Percentiles rank a stretch among this genome's conserved stretches.
These are phyloP conservation scores for Micoletzkya japonica DNA, from an alignment of 2,888 invertebrate species.

Conservation along the genomic window DNA sequence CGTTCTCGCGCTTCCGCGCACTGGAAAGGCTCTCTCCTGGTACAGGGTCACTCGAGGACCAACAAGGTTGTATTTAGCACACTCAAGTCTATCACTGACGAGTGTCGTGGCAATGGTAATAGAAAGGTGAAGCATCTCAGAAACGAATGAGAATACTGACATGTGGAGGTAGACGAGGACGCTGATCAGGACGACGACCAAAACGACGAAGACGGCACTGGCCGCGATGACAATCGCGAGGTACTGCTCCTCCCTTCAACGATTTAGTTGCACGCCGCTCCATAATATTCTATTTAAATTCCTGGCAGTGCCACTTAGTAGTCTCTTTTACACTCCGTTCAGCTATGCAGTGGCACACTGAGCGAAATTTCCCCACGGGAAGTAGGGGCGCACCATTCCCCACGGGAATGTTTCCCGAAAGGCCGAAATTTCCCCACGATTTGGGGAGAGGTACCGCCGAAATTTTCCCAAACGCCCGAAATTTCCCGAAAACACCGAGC, in stretches of 20 bases:
- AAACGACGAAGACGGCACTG: slow-evolving; percentile 31
- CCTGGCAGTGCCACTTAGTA: not conserved
- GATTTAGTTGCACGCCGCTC: not conserved
- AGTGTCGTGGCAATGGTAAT: not conserved
- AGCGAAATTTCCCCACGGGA: too few species aligned
- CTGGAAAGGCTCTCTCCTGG: slow-evolving; percentile 25
- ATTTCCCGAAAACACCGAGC: too few species aligned
- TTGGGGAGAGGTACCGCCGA: not conserved
- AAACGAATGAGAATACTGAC: not conserved
- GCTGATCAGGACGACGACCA: slow-evolving; percentile 33
- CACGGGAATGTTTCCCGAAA: too few species aligned
- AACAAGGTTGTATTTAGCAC: not conserved
- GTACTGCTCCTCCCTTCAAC: slow-evolving; percentile 31
- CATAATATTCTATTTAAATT: too few species aligned
- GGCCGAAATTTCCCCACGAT: too few species aligned
- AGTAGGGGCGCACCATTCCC: too few species aligned
- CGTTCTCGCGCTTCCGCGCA: slow-evolving; percentile 34
- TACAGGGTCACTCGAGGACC: too few species aligned
- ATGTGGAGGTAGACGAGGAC: slow-evolving; percentile 35
- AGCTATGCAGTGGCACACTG: not conserved
- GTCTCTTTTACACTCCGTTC: not conserved
- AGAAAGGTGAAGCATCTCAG: too few species aligned
- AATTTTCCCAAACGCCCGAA: not conserved
- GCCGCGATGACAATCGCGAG: slow-evolving; percentile 42
- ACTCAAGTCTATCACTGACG: not conserved